Conservation (phyloP, 2,888 invertebrate species). For the Chaetoderma sp. region DNA sequence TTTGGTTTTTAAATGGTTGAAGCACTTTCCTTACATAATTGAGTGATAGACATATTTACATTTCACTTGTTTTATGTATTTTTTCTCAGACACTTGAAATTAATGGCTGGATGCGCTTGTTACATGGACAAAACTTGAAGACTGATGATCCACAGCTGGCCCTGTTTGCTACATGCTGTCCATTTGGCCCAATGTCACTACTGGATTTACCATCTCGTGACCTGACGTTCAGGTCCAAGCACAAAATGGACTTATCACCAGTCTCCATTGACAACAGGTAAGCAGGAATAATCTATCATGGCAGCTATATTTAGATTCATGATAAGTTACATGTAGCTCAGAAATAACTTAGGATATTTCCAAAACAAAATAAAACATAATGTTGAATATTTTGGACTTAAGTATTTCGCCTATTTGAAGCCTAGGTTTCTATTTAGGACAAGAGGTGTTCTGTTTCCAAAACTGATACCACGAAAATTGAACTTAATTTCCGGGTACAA, state of each 20-base stretch:
- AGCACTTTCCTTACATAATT: no score
- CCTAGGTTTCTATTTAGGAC: background rate
- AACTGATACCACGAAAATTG: no score
- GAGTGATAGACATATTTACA: no score
- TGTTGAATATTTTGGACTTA: background rate
- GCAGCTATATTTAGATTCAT: background rate
- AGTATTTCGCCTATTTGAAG: background rate
- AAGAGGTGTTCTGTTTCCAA: background rate
- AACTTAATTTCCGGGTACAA: no score
- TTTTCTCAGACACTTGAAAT: slow-evolving; percentile 91
- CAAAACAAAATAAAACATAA: no score
- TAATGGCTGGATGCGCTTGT: slow-evolving; percentile 93
- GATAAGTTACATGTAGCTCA: background rate
- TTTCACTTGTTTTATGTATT: background rate
- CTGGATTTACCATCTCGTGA: slow-evolving; percentile 98
- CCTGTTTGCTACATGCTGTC: slow-evolving; percentile 97
- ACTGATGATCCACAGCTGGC: slow-evolving; percentile 82
- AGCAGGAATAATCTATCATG: slow-evolving; percentile 3
- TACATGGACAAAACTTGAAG: slow-evolving; percentile 89
- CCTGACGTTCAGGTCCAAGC: slow-evolving; percentile 99
- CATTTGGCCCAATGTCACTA: slow-evolving; percentile 97
- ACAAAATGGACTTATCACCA: slow-evolving; percentile 94
- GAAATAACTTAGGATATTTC: no score
- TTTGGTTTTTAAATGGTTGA: background rate
- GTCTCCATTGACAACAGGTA: slow-evolving; percentile 97